Evolutionary conservation across 1,140 invertebrate species (phyloP).

Genomic region (Drosophila eugracilis): DNA sequence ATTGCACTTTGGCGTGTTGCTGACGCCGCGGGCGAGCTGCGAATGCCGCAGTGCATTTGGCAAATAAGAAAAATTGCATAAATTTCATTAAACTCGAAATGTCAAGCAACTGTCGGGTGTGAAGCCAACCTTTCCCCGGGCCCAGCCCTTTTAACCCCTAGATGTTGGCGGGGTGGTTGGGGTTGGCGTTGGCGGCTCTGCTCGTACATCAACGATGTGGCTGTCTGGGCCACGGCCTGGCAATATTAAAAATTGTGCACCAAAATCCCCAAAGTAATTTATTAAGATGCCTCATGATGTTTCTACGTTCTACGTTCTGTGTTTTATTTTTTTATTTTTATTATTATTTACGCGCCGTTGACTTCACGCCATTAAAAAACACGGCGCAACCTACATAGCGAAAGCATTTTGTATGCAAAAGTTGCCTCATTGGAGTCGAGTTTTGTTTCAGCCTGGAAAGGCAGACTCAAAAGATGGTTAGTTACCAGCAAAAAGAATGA

Average conservation of each 20-base stretch:
- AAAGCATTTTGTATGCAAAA: constrained; percentile 62
- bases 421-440: constrained; percentile 58
- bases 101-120: constrained; percentile 73
- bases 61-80: constrained; percentile 84
- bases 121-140: constrained; percentile 18
- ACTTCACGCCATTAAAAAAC: constrained; percentile 80
- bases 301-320: constrained; percentile 29
- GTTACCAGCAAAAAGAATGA: neutral
- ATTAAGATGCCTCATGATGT: constrained; percentile 84
- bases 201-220: constrained; percentile 28
- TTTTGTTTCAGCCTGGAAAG: constrained; percentile 33
- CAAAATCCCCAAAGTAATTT: constrained; percentile 84
- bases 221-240: constrained; percentile 52
- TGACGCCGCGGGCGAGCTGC: constrained; percentile 54
- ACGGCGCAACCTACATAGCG: constrained; percentile 58
- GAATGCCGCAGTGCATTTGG: constrained; percentile 77
- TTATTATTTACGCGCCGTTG: constrained; percentile 76
- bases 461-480: constrained; percentile 3
- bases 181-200: neutral
- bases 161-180: constrained; percentile 27
- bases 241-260: constrained; percentile 84
- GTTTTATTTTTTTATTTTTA: constrained; percentile 10
- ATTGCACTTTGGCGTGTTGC: constrained; percentile 75
- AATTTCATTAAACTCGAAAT: constrained; percentile 83
- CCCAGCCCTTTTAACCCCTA: neutral